Evolutionary conservation across 2,888 invertebrate genomes (phyloP).

Genomic region (Clepsis dumicolana): DNA sequence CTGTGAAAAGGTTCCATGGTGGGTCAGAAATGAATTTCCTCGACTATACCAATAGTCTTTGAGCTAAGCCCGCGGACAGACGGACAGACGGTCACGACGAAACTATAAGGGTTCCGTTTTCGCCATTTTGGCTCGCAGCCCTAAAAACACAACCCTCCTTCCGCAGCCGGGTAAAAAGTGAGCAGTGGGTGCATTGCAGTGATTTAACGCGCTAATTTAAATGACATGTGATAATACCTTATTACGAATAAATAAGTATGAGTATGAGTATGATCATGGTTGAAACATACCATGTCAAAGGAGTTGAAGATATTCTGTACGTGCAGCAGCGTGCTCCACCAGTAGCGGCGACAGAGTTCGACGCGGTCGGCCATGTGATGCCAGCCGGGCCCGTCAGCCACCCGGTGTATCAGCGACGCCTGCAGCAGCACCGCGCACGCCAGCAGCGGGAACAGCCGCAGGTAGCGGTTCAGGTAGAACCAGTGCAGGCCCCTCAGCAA

Average conservation of each 20-base stretch:
- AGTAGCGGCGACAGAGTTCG: constrained; percentile 54
- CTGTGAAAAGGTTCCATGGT: no score
- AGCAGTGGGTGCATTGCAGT: no score
- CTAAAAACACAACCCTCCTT: no score
- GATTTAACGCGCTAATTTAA: no score
- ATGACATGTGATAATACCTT: no score
- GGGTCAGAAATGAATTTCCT: no score
- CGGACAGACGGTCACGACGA: no score
- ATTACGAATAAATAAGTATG: no score
- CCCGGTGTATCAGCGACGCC: constrained; percentile 54
- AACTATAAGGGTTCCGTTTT: no score
- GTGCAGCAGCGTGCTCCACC: constrained; percentile 59
- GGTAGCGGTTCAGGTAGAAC: neutral
- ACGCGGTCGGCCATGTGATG: neutral
- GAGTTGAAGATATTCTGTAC: constrained; percentile 49
- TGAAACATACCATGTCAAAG: neutral
- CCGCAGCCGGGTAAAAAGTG: neutral
- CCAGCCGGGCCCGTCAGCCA: constrained; percentile 59
- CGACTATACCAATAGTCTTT: no score
- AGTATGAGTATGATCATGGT: neutral
- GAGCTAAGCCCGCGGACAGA: no score
- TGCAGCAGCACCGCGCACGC: constrained; percentile 64
- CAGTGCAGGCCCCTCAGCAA: neutral
- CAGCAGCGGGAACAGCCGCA: constrained; percentile 46
- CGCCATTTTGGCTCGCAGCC: no score